phyloP scores from a whole-genome alignment of 2,797 vertebrate genomes.

The Myiotriccus ornatus region DNA sequence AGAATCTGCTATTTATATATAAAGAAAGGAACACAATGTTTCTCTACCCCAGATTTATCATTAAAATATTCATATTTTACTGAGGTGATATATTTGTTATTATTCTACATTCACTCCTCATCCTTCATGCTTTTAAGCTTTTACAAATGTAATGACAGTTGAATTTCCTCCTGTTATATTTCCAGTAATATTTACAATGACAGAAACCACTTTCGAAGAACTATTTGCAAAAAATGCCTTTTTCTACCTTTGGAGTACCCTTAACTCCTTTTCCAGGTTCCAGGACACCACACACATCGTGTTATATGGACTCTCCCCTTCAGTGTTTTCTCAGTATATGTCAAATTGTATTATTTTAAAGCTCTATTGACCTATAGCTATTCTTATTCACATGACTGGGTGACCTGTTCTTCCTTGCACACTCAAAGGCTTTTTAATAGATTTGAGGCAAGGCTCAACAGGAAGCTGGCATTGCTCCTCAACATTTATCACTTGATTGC shows the following conservation, averaged over 20 bases:
- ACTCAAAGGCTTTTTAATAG: neutral
- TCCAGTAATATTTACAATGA: neutral
- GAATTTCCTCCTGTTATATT: neutral
- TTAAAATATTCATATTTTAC: neutral
- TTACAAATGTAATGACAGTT: neutral
- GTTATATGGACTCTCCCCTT: neutral
- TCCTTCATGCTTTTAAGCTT: neutral
- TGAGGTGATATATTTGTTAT: neutral
- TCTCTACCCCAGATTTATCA: neutral
- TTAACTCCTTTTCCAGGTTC: neutral
- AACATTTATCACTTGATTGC: neutral
- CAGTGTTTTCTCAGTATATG: neutral
- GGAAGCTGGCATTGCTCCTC: neutral
- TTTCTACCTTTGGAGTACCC: neutral
- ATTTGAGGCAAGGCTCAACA: neutral
- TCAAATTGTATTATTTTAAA: neutral
- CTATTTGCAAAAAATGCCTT: neutral
- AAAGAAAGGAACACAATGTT: neutral
- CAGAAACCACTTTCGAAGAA: neutral
- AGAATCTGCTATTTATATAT: neutral
- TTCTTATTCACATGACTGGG: neutral
- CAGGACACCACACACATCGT: neutral
- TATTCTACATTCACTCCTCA: neutral
- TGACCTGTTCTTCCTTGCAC: neutral
- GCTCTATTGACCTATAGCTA: neutral